Evolutionary conservation across 53 echinoderm and acorn worm species (phyloP).

Genomic region (Antedon mediterranea): DNA sequence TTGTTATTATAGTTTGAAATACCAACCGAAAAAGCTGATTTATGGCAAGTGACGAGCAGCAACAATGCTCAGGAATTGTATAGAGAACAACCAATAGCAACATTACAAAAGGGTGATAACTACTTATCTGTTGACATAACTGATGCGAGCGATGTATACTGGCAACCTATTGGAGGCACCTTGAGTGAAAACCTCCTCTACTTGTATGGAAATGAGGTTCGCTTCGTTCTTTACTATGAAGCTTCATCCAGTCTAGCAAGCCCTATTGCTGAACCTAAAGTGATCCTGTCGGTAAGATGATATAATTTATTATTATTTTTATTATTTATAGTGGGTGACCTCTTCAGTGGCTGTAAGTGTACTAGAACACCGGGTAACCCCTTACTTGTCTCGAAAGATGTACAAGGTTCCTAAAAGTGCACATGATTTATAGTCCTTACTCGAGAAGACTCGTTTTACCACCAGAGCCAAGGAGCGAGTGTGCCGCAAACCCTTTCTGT

Average conservation of each 20-base stretch:
- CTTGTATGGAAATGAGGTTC: slow-evolving; percentile 41
- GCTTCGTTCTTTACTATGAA: slow-evolving; percentile 36
- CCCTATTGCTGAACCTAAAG: not conserved
- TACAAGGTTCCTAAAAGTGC: too few species aligned
- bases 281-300: not conserved
- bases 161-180: slow-evolving; percentile 24
- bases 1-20: too few species aligned
- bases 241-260: not conserved
- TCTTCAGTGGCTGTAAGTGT: too few species aligned
- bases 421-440: too few species aligned
- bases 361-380: too few species aligned
- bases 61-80: not conserved
- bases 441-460: too few species aligned
- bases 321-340: too few species aligned
- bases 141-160: slow-evolving; percentile 18
- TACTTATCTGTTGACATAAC: slow-evolving; percentile 19
- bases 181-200: slow-evolving; percentile 47
- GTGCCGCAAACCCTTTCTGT: too few species aligned
- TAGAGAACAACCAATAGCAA: not conserved
- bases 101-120: slow-evolving; percentile 1
- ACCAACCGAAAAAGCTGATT: not conserved
- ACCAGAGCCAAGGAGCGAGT: too few species aligned
- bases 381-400: too few species aligned
- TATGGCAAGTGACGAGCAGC: not conserved
- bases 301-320: too few species aligned